Percentiles rank a stretch among this genome's conserved stretches.
These are phyloP conservation scores for Patagioenas fasciata DNA, from an alignment of 2,113 vertebrate genomes.

Conservation along the genomic window DNA sequence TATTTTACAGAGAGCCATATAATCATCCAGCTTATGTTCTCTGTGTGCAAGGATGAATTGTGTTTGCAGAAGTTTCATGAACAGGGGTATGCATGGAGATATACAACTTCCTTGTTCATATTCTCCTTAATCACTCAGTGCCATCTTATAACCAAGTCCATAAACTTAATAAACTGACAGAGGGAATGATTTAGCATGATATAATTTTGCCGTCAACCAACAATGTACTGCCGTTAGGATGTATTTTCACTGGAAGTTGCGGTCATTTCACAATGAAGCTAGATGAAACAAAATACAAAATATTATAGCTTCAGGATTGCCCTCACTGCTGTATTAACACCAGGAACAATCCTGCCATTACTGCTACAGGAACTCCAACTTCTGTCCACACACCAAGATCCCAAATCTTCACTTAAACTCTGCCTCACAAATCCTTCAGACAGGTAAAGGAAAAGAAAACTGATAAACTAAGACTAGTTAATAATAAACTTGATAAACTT, in stretches of 20 bases:
- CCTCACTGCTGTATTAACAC: not conserved
- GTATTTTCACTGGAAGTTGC: not conserved
- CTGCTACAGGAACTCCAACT: not conserved
- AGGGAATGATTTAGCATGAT: not conserved
- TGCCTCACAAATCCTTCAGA: not conserved
- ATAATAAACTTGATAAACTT: too few relatives aligned
- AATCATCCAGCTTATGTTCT: not conserved
- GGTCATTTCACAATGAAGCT: not conserved
- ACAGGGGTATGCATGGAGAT: not conserved
- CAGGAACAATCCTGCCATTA: not conserved
- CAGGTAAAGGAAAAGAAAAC: not conserved
- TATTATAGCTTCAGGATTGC: not conserved
- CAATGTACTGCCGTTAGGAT: not conserved
- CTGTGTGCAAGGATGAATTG: not conserved
- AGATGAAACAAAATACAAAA: not conserved
- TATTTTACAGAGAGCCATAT: not conserved
- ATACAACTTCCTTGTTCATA: not conserved
- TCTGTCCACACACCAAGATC: not conserved
- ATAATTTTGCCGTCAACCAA: not conserved
- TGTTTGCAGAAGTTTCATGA: not conserved
- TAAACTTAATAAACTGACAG: constrained; percentile 15
- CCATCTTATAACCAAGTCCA: not conserved
- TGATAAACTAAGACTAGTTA: too few relatives aligned
- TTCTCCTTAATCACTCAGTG: not conserved
- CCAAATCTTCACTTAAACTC: not conserved